Base-by-base conservation (phyloP, 2,797 vertebrate genomes). In the Geotrypetes seraphini region DNA sequence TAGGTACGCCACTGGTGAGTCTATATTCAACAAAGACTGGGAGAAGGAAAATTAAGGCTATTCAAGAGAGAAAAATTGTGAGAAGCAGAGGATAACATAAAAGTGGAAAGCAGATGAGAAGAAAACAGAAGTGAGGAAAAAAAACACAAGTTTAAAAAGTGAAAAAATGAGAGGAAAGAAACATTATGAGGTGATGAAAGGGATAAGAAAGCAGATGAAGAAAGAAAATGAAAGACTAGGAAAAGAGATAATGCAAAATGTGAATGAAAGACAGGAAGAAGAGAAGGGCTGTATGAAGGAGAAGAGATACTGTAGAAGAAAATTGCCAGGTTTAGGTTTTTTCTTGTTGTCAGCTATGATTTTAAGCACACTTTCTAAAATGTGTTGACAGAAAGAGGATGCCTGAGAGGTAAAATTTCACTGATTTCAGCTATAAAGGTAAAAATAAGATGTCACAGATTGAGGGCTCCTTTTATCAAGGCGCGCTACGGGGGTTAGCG, bases 401-500 rank as follows among this genome's bases (percentile, higher is more conserved):
- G 45, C 22, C 34, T 36, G 8, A 26, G 37, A 61, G 60, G 50
- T 43, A 26, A 48, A 48, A 37, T 49, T 44, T 36, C 28, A 48
- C n/a, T 55, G 44, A 50, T 41, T 42, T 58, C 22, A 13, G 22
- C 28, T 25, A 50, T 36, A 22, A 36, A 51, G 53, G 33, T 48
- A 57, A 66, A n/a, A n/a, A 53, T 24, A 57, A 51, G 31, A 47
- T 47, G 39, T 47, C 31, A 50, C 13, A 16, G 7, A 36, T 6
- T 51, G 36, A 19, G 4, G n/a, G n/a, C n/a, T n/a, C n/a, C n/a
- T n/a, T n/a, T n/a, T n/a, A n/a, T n/a, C n/a, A n/a, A n/a, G n/a
- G n/a, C n/a, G n/a, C n/a, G n/a, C n/a, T n/a, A n/a, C n/a, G n/a
- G n/a, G n/a, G n/a, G n/a, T n/a, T n/a, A n/a, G n/a, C n/a, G n/a